A percentile compares a stretch with the other conserved stretches of the same genome.
These are phyloP conservation scores for Mustela lutreola DNA, from an alignment of 2,113 vertebrate genomes.

Conservation along the genomic window DNA sequence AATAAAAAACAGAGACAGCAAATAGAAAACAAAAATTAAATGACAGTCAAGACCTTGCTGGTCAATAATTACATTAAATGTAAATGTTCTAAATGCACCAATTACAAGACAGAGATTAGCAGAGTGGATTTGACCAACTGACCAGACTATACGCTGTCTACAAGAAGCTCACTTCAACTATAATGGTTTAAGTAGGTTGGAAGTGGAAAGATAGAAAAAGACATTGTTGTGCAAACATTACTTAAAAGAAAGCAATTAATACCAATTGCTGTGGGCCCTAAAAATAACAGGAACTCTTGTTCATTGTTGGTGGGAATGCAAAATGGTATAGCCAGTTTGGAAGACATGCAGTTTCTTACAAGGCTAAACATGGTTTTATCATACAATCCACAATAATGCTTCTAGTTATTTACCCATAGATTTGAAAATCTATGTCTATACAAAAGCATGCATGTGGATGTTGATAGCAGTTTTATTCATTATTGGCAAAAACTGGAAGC, in stretches of 20 bases:
- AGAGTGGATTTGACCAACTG: not conserved
- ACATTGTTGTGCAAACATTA: not conserved
- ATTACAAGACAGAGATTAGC: not conserved
- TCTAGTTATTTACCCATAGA: not conserved
- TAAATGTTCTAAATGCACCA: not conserved
- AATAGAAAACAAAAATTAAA: not conserved
- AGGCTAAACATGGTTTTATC: not conserved
- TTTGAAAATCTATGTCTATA: not conserved
- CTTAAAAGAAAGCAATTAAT: not conserved
- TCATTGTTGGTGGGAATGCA: not conserved
- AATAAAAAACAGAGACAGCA: not conserved
- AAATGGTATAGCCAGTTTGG: not conserved
- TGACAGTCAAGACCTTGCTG: not conserved
- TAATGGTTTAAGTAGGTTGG: not conserved
- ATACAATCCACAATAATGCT: not conserved
- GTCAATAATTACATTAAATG: not conserved
- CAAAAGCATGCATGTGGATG: not conserved
- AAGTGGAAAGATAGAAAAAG: not conserved
- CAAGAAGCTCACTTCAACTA: not conserved
- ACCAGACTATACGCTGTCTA: not conserved
- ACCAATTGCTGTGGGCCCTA: not conserved
- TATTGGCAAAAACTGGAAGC: not conserved
- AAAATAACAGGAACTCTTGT: not conserved
- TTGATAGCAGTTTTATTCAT: not conserved
- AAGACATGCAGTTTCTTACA: not conserved